Evolutionary conservation across 2,797 vertebrate genomes (phyloP).

Genomic region (Coilia nasus): DNA sequence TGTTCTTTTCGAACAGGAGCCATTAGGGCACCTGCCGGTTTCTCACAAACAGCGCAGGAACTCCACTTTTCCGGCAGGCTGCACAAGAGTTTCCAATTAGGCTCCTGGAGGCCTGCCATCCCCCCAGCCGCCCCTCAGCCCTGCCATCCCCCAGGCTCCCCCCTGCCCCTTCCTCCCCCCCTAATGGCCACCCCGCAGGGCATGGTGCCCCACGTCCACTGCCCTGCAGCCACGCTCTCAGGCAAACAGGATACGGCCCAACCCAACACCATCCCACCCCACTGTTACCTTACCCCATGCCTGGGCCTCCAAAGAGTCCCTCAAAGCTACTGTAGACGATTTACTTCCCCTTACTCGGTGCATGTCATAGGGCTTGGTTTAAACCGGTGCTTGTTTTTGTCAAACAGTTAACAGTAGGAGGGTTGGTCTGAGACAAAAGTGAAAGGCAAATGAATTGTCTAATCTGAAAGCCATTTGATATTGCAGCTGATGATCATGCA

Average conservation of each 20-base stretch:
- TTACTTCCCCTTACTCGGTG: neutral
- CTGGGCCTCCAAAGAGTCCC: slow-evolving; percentile 28
- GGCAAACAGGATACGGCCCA: slow-evolving; percentile 41
- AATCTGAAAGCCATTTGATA: neutral
- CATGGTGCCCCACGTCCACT: slow-evolving; percentile 62
- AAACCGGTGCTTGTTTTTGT: neutral
- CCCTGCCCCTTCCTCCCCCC: slow-evolving; percentile 39
- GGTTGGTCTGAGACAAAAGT: neutral
- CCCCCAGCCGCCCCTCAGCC: slow-evolving; percentile 58
- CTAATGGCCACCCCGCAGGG: slow-evolving; percentile 61
- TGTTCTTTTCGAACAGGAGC: slow-evolving; percentile 24
- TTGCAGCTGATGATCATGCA: neutral
- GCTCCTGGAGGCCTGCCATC: slow-evolving; percentile 69
- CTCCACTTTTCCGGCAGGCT: slow-evolving; percentile 63
- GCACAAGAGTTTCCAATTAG: slow-evolving; percentile 64
- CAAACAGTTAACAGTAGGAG: neutral
- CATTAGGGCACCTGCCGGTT: slow-evolving; percentile 76
- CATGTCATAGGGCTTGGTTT: neutral
- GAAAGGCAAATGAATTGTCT: neutral
- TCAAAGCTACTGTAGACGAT: slow-evolving; percentile 10
- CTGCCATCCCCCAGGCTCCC: slow-evolving; percentile 61
- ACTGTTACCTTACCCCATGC: slow-evolving; percentile 19
- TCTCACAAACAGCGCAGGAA: slow-evolving; percentile 61
- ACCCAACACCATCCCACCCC: slow-evolving; percentile 42
- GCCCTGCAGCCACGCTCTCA: slow-evolving; percentile 53